Conservation (phyloP, 2,888 invertebrate species). For the Rhamnusium bicolor region DNA sequence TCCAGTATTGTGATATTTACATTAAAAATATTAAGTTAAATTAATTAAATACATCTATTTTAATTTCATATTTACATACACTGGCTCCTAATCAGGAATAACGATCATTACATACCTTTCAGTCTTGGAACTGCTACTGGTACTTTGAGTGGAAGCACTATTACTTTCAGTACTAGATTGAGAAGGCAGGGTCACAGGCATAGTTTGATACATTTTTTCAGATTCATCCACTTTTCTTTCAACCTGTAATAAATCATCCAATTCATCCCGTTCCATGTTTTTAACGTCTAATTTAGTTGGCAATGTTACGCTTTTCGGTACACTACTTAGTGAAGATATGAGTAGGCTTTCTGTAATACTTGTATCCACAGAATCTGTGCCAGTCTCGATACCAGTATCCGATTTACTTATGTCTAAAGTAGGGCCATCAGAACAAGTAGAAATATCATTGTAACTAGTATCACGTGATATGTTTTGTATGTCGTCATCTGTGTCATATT, state of each 20-base stretch:
- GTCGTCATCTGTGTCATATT: constrained; percentile 67
- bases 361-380: constrained; percentile 56
- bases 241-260: constrained; percentile 80
- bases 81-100: too few relatives aligned
- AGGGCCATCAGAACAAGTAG: constrained; percentile 60
- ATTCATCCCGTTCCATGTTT: constrained; percentile 80
- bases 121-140: constrained; percentile 51
- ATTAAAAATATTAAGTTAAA: too few relatives aligned
- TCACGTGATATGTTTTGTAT: constrained; percentile 66
- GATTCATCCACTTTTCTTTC: constrained; percentile 77
- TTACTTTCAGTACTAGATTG: constrained; percentile 71
- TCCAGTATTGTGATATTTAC: too few relatives aligned
- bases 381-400: constrained; percentile 61
- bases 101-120: constrained; percentile 38
- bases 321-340: constrained; percentile 55
- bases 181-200: constrained; percentile 78
- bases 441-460: constrained; percentile 67
- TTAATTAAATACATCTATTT: too few relatives aligned
- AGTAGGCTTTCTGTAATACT: constrained; percentile 46
- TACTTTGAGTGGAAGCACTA: constrained; percentile 53
- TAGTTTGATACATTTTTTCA: constrained; percentile 80
- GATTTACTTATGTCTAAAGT: constrained; percentile 55
- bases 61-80: too few relatives aligned
- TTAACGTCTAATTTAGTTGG: constrained; percentile 80
- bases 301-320: constrained; percentile 72